Evolutionary conservation across 2,113 vertebrate species (phyloP).

Genomic region (Muscicapa adusta): DNA sequence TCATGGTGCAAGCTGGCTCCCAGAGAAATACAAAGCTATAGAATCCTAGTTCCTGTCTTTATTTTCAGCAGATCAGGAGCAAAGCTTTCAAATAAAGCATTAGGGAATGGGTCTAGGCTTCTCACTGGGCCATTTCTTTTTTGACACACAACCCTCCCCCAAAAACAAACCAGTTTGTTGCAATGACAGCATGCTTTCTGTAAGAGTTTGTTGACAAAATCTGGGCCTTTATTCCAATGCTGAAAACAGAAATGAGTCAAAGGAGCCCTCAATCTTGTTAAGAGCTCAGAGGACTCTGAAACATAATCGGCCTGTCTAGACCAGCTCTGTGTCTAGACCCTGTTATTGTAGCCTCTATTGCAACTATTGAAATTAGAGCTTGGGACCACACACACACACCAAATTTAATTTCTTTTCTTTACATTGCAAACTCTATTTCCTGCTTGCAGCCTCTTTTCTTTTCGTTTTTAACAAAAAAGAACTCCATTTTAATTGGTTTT

Average conservation of each 20-base stretch:
- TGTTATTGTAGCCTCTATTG: not conserved
- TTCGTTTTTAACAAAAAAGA: not conserved
- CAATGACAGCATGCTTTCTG: not conserved
- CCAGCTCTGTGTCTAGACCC: not conserved
- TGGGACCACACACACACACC: not conserved
- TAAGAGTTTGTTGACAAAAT: not conserved
- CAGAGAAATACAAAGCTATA: not conserved
- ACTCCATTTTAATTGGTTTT: not conserved
- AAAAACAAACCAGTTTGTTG: not conserved
- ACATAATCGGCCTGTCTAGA: not conserved
- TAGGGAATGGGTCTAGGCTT: not conserved
- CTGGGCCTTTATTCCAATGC: not conserved
- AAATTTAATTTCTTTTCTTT: not conserved
- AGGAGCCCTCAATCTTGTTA: not conserved
- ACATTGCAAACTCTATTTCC: not conserved
- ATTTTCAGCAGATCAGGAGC: not conserved
- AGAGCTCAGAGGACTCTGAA: not conserved
- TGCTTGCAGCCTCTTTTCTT: not conserved
- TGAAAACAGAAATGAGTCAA: not conserved
- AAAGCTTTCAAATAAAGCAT: not conserved
- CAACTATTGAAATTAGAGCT: not conserved
- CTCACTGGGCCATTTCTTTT: not conserved
- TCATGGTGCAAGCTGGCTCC: fast-evolving
- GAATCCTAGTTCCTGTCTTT: not conserved
- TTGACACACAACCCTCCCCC: not conserved